phyloP scores from a whole-genome alignment of 2,888 invertebrate species.

The Apamea monoglypha region DNA sequence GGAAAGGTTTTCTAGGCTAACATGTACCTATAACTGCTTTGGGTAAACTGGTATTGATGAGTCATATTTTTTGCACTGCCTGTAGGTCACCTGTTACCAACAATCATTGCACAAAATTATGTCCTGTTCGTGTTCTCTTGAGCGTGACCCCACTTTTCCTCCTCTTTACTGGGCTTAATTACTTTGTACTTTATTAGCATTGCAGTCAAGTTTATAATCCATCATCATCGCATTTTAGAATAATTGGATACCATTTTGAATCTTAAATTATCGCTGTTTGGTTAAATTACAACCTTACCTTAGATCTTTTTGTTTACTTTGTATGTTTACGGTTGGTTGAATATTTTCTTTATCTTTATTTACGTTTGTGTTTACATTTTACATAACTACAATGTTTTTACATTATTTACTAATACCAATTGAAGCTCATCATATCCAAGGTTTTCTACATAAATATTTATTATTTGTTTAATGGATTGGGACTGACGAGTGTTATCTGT shows the following conservation, averaged over 20 bases:
- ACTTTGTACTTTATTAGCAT: conserved; percentile 51
- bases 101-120: conserved; percentile 67
- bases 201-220: conserved; percentile 49
- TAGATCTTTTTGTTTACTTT: conserved; percentile 41
- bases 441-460: conserved; percentile 47
- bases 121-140: conserved; percentile 74
- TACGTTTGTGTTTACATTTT: conserved; percentile 27
- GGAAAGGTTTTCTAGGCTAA: not conserved
- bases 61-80: conserved; percentile 19
- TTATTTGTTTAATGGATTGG: conserved; percentile 27
- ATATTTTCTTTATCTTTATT: conserved; percentile 33
- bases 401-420: conserved; percentile 16
- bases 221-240: conserved; percentile 15
- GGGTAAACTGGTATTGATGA: conserved; percentile 16
- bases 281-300: conserved; percentile 22
- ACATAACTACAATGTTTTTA: conserved; percentile 7
- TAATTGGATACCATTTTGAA: conserved; percentile 29
- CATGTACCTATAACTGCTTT: not conserved
- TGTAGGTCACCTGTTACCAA: conserved; percentile 40
- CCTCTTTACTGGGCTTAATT: conserved; percentile 37
- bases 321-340: conserved; percentile 9
- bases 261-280: conserved; percentile 25
- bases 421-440: conserved; percentile 26
- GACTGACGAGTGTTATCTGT: conserved; percentile 30
- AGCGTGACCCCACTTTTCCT: conserved; percentile 80